Conservation (phyloP, 2,113 vertebrate genomes). For the Perognathus longimembris region DNA sequence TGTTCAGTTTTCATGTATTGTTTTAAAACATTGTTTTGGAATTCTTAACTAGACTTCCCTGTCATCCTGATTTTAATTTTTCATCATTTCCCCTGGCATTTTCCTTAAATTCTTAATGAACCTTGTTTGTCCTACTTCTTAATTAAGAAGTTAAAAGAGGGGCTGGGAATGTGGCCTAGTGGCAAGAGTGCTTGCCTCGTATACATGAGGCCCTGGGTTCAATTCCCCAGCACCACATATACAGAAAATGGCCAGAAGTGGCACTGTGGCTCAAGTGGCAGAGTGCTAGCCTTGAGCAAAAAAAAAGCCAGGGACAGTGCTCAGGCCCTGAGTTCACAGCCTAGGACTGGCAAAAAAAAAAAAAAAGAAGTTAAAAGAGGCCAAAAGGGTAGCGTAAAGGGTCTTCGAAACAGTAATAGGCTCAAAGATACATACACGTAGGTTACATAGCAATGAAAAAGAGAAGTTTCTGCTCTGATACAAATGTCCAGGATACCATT, state of each 20-base stretch:
- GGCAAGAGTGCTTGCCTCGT: too few species aligned
- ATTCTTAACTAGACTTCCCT: background rate
- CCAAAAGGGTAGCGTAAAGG: background rate
- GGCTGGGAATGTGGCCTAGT: too few species aligned
- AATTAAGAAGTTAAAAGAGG: slow-evolving; percentile 12
- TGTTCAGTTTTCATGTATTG: slow-evolving; percentile 12
- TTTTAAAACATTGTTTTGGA: background rate
- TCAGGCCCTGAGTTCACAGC: too few species aligned
- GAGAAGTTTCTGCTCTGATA: background rate
- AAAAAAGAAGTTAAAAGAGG: slow-evolving; percentile 6
- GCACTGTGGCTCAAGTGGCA: too few species aligned
- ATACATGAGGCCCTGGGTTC: too few species aligned
- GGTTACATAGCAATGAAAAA: background rate
- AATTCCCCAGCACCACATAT: too few species aligned
- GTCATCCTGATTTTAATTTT: background rate
- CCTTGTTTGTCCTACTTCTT: slow-evolving; percentile 37
- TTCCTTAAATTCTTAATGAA: slow-evolving; percentile 33
- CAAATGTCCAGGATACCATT: background rate
- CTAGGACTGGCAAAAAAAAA: too few species aligned
- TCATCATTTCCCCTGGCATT: background rate
- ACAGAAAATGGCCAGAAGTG: too few species aligned
- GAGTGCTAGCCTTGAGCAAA: too few species aligned
- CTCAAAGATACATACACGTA: background rate
- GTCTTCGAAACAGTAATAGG: background rate
- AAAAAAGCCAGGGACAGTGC: too few species aligned